Evolutionary conservation across 2,797 vertebrate genomes (phyloP), one percentile per base, ranked within the genome.

Genomic region (Gallinago nigripennis): DNA sequence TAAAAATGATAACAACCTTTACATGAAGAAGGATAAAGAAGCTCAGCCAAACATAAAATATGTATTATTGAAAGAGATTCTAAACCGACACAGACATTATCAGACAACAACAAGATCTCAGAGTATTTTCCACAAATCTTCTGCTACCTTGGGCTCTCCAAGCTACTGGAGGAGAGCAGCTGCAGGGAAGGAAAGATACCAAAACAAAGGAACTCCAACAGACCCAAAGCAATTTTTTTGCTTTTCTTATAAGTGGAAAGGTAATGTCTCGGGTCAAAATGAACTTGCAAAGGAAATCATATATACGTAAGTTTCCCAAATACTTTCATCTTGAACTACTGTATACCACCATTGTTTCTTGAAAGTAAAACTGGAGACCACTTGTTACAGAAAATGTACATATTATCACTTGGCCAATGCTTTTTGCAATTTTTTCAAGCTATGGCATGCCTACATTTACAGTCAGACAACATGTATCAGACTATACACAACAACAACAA

Each of bases 1-100:
- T 76, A 91, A 95, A 97, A 97, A 97, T 96, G 86, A 83, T 95
- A 97, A 98, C 95, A 98, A 97, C 97, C 96, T 92, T 92, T 96
- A 96, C 88, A 96, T 54, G 86, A 81, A 95, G 90, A 48, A 93
- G 64, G 64, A 82, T 80, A 96, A 88, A 94, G 46, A 88, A 94
- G 90, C 65, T 85, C 80, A 96, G 85, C 68, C 87, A 95, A 96
- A 97, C 73, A 92, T 71, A 73, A 56, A 78, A 81, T 50, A 76
- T 46, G 43, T 88, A 86, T 37, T 81, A 90, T 7, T 90, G 82
- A 94, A 97, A 90, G 83, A 92, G 24, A 92, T 82, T 82, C 72
- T 88, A 92, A 82, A 95, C 51, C 28, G 18, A 95, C 84, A 90
- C 1, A 69, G 81, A 90, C 81, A 68, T 83, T 94, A 91, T 80